Conservation (phyloP, 2,888 invertebrate species). For the Lasioglossum malachurum region DNA sequence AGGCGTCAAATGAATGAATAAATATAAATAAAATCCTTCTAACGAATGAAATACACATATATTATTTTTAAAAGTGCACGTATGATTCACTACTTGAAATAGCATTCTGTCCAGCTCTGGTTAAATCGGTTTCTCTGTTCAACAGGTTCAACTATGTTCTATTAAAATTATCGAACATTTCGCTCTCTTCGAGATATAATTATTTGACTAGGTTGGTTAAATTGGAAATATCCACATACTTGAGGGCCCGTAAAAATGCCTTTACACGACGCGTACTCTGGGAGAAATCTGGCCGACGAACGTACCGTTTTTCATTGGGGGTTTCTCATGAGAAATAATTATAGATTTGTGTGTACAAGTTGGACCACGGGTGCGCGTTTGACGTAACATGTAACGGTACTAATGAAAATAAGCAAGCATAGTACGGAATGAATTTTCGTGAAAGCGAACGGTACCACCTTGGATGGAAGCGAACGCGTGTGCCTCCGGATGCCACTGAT, state of each 20-base stretch:
- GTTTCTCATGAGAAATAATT: slow-evolving; percentile 17
- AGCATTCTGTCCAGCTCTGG: too few relatives aligned
- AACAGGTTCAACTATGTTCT: too few relatives aligned
- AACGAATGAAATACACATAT: too few relatives aligned
- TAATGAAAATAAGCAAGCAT: slow-evolving; percentile 44
- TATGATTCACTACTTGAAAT: too few relatives aligned
- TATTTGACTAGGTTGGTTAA: not conserved
- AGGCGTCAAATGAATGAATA: too few relatives aligned
- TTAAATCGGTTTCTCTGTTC: too few relatives aligned
- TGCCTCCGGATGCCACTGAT: not conserved
- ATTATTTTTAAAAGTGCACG: too few relatives aligned
- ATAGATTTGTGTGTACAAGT: slow-evolving; percentile 24
- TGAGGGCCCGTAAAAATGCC: not conserved
- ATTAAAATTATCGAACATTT: too few relatives aligned
- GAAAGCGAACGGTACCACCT: slow-evolving; percentile 37
- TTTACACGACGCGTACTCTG: not conserved
- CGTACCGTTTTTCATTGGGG: not conserved
- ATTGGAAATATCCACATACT: not conserved
- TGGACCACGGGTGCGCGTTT: slow-evolving; percentile 2
- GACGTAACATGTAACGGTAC: slow-evolving; percentile 39
- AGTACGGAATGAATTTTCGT: slow-evolving; percentile 41
- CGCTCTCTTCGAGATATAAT: not conserved
- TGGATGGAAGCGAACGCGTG: slow-evolving; percentile 4
- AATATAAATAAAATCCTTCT: too few relatives aligned
- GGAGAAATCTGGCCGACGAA: not conserved